Evolutionary conservation across 2,888 invertebrate genomes (phyloP), one percentile per base, ranked within the genome.

Genomic region (Nephrocerus scutellatus): DNA sequence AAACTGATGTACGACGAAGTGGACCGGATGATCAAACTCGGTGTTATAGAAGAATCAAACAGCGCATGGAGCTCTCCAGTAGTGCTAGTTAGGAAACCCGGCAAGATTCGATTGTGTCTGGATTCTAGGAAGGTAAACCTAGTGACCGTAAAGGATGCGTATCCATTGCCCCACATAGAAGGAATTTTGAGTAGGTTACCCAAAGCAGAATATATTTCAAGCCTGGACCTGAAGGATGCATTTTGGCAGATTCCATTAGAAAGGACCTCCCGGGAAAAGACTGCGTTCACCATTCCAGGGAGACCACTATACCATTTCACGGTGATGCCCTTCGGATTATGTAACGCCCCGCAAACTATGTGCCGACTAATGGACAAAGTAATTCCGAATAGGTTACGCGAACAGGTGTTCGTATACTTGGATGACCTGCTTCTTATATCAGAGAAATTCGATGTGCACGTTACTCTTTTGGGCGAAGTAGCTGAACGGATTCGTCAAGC

Each of bases 31-130:
- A 19, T 60, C 6, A 30, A 28, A 5, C 33, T 48, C 3, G 54
- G 46, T 4, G 46, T 61, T 1, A 49, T 60, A 1, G 56, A 58
- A 24, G 50, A 44, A 12, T 53, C 50, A 2, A 36, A 40, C 5
- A 56, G 57, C 16, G 38, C 48, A 1, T 56, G 57, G 56, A 45
- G 49, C 6, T 53, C 49, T 3, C 55, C 56, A 2, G 47, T 55
- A 2, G 47, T 54, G 0, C 43, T 56, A 33, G 48, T 53, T 2
- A 34, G 33, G 10, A 56, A 55, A 32, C 19, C 22, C 13, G 49
- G 49, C 1, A 45, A 35, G 5, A 47, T 41, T 13, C 30, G 54
- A 3, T 50, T 56, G 13, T 54, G 55, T 30, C 43, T 57, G 2
- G 56, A 57, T 30, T 54, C 49, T 9, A 23, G 54, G 6, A 46